These are phyloP conservation scores for Limanda limanda DNA, from an alignment of 2,113 vertebrate species.

Conservation along the genomic window DNA sequence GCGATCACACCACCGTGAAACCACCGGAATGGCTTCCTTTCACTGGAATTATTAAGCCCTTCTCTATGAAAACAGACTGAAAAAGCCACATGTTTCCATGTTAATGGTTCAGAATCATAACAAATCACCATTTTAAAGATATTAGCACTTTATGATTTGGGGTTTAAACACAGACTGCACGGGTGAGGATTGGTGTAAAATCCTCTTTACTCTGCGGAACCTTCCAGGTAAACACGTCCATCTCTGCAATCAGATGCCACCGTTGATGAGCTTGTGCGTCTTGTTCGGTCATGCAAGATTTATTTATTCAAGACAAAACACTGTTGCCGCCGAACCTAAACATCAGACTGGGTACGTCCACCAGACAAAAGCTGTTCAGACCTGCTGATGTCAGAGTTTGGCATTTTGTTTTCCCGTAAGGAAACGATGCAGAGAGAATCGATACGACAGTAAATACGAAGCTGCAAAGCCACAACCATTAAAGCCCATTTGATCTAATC, in stretches of 20 bases:
- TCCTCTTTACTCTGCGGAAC: no score
- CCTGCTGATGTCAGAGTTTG: not conserved
- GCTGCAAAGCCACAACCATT: no score
- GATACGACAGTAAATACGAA: not conserved
- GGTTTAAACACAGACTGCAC: not conserved
- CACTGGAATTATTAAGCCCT: conserved; percentile 38
- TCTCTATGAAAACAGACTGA: conserved; percentile 34
- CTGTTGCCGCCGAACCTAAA: not conserved
- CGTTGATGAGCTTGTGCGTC: not conserved
- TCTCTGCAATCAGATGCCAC: not conserved
- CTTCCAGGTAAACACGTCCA: not conserved
- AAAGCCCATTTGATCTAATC: no score
- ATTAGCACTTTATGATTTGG: not conserved
- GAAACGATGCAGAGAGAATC: not conserved
- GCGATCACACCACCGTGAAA: conserved; percentile 55
- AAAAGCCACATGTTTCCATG: conserved; percentile 12
- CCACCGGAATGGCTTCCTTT: conserved; percentile 57
- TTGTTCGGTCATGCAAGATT: conserved; percentile 1
- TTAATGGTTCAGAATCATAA: not conserved
- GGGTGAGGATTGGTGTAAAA: no score
- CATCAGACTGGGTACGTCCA: not conserved
- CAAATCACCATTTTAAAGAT: no score
- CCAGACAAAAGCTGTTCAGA: not conserved
- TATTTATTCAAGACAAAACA: not conserved
- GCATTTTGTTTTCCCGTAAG: not conserved